Evolutionary conservation across 2,888 invertebrate genomes (phyloP).

Genomic region (Megastigmus dorsalis): DNA sequence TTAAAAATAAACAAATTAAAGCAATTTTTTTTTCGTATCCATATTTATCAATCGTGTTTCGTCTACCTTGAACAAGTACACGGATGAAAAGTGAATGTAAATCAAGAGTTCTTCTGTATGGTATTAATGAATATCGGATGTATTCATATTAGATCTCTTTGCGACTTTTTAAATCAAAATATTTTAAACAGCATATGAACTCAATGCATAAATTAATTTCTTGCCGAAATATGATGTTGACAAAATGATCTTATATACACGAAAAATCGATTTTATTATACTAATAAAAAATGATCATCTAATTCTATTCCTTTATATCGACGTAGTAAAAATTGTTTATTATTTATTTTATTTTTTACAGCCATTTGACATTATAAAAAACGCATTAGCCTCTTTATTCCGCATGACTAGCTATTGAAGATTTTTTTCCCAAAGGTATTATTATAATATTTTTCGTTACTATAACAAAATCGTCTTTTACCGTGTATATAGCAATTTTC

Average conservation of each 20-base stretch:
- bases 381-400: background rate
- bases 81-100: too few relatives aligned
- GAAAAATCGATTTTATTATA: constrained; percentile 34
- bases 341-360: constrained; percentile 16
- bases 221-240: background rate
- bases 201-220: constrained; percentile 10
- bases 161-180: too few relatives aligned
- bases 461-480: constrained; percentile 37
- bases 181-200: too few relatives aligned
- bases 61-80: too few relatives aligned
- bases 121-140: too few relatives aligned
- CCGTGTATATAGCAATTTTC: constrained; percentile 1
- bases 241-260: too few relatives aligned
- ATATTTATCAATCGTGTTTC: too few relatives aligned
- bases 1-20: too few relatives aligned
- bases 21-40: too few relatives aligned
- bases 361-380: constrained; percentile 27
- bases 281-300: constrained; percentile 12
- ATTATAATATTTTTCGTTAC: constrained; percentile 21
- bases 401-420: constrained; percentile 10
- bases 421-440: constrained; percentile 13
- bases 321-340: constrained; percentile 36
- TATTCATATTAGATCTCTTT: too few relatives aligned
- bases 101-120: too few relatives aligned
- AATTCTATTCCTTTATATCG: constrained; percentile 20